Base-by-base conservation (phyloP, 2,888 invertebrate species). In the Eulithis prunata region DNA sequence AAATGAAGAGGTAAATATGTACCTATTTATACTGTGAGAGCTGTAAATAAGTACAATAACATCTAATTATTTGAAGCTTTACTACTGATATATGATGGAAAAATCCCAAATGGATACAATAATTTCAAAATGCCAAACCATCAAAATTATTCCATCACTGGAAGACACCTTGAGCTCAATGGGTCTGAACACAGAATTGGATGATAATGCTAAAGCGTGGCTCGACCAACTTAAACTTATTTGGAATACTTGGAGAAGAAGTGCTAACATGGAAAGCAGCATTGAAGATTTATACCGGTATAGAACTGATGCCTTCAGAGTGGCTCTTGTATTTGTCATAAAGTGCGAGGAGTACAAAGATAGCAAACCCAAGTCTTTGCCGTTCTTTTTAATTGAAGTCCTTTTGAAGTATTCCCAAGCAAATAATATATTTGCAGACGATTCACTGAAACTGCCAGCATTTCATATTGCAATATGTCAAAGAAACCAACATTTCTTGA, bases 381-480 rank as follows among this genome's bases (percentile, higher is more conserved):
- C 96, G 38, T 93, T 94, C 78, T 94, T 94, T 72, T 94, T 96
- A 70, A 90, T 96, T 71, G 95, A 95, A 81, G 94, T 94, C 62
- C 91, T 96, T 68, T 87, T 93, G 69, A 93, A 91, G 70, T 94
- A 94, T 87, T 90, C 93, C 49, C 76, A 81, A 36, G 71, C 81
- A 64, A 78, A 71, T 81, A 80, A 82, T 78, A 85, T 78, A 71
- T 80, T 80, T 55, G 92, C 93, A 73, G 90, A 86, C 73, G 90
- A 91, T 71, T 86, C 85, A 80, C 88, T 96, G 41, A 96, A 97
- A 87, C 85, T 95, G 78, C 95, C 95, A 71, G 96, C 96, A 60
- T 97, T 97, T 87, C 95, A 95, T 80, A 93, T 97, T 75, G 94
- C 96, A 12, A 94, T 93, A 71, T 95, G 94, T 70, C 96, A 97